A percentile compares a stretch with the other conserved stretches of the same genome.
These are phyloP conservation scores for Corythornis leucogaster DNA, from an alignment of 2,797 vertebrate genomes.

Conservation along the genomic window DNA sequence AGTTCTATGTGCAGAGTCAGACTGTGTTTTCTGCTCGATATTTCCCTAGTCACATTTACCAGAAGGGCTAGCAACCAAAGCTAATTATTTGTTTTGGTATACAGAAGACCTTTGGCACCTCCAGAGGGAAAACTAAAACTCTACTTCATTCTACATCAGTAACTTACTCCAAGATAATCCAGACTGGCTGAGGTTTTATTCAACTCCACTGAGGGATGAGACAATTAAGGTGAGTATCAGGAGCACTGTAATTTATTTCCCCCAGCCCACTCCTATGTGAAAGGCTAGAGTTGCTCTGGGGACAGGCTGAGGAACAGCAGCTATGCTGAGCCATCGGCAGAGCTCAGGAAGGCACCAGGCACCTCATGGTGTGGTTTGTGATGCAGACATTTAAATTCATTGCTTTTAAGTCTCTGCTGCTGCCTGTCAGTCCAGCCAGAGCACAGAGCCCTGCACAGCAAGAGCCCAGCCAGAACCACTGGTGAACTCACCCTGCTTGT, in stretches of 20 bases:
- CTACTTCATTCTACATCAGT: not conserved
- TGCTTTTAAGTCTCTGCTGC: not conserved
- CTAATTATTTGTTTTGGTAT: not conserved
- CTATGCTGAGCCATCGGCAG: not conserved
- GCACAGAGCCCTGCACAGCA: not conserved
- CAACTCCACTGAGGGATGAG: not conserved
- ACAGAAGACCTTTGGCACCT: conserved; percentile 14
- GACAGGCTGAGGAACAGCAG: not conserved
- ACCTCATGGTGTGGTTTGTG: not conserved
- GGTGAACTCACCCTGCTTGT: not conserved
- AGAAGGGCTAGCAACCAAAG: not conserved
- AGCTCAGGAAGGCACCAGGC: not conserved
- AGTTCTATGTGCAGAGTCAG: not conserved
- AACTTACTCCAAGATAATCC: not conserved
- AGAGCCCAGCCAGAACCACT: not conserved
- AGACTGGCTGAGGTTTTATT: not conserved
- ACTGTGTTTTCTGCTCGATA: not conserved
- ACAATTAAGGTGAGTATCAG: not conserved
- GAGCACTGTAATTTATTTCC: not conserved
- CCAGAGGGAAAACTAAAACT: not conserved
- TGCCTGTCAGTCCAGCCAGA: not conserved
- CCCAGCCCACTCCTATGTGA: not conserved
- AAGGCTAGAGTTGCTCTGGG: not conserved
- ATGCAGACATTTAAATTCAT: not conserved
- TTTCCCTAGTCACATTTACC: not conserved